Percentiles rank a stretch among this genome's conserved stretches.
Conservation (phyloP, 2,888 invertebrate species). For the Fissipunctia ypsillon region DNA sequence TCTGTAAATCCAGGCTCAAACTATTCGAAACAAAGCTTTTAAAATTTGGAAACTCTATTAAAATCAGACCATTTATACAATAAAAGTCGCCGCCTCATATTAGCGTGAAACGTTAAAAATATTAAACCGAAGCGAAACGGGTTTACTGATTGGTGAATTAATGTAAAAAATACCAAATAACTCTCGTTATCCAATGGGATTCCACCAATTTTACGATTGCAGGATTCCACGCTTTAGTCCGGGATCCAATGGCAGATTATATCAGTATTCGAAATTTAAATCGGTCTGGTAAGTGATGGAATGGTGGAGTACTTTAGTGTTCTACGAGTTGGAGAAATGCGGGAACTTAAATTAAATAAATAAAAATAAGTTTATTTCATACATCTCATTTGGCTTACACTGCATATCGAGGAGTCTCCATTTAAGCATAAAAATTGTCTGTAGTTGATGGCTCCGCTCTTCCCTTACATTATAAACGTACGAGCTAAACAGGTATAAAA, state of each 20-base stretch:
- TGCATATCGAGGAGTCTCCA: too few relatives aligned
- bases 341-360: too few relatives aligned
- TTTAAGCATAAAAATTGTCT: too few relatives aligned
- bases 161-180: slow-evolving; percentile 2
- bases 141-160: slow-evolving; percentile 2
- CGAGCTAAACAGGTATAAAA: too few relatives aligned
- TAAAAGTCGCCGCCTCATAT: background rate
- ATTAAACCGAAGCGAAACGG: background rate
- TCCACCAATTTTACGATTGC: slow-evolving; percentile 15
- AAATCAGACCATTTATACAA: background rate
- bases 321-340: slow-evolving; percentile 10
- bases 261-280: slow-evolving; percentile 44
- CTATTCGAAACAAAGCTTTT: background rate
- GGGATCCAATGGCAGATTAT: slow-evolving; percentile 1
- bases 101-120: slow-evolving; percentile 2
- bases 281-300: slow-evolving; percentile 21
- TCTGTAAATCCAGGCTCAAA: background rate
- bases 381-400: too few relatives aligned
- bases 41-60: slow-evolving; percentile 13
- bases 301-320: slow-evolving; percentile 21
- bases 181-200: slow-evolving; percentile 1
- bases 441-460: too few relatives aligned
- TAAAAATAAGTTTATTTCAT: too few relatives aligned
- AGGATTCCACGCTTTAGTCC: background rate
- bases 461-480: too few relatives aligned